Evolutionary conservation across 2,113 vertebrate species (phyloP).

Genomic region (Thymallus thymallus): DNA sequence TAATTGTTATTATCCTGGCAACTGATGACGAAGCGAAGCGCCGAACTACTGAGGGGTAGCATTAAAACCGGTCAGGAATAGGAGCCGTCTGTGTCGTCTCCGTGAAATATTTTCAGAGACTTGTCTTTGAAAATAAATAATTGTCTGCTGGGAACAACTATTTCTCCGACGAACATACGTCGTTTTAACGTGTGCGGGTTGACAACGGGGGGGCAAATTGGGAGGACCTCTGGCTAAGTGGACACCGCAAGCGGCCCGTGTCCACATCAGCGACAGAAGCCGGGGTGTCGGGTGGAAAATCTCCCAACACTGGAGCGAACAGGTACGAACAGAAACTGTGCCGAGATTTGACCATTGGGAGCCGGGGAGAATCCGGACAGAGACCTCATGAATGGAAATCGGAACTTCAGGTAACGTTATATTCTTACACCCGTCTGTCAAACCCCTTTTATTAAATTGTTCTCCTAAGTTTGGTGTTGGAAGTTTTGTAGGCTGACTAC

Average conservation of each 20-base stretch:
- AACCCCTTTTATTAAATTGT: not conserved
- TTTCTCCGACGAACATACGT: constrained; percentile 11
- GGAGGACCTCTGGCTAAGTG: constrained; percentile 46
- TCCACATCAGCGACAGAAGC: constrained; percentile 39
- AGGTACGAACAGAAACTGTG: not conserved
- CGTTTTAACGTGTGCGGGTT: constrained; percentile 35
- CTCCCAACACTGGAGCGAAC: not conserved
- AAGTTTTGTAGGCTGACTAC: too few species aligned
- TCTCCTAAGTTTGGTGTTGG: not conserved
- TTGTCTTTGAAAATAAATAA: not conserved
- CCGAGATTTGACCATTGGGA: constrained; percentile 40
- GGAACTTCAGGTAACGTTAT: constrained; percentile 93
- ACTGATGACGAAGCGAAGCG: not conserved
- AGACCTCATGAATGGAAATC: constrained; percentile 98
- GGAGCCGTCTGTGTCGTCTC: not conserved
- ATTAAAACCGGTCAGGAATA: not conserved
- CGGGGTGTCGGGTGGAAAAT: constrained; percentile 25
- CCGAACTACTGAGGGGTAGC: not conserved
- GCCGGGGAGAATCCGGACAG: constrained; percentile 65
- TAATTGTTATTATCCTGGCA: not conserved
- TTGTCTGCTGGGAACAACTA: not conserved
- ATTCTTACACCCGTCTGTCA: not conserved
- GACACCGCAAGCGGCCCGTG: constrained; percentile 57
- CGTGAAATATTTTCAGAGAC: not conserved
- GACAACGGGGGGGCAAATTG: constrained; percentile 8